Base-by-base conservation (phyloP, 1,140 invertebrate species). In the Pseudomyrmex gracilis region DNA sequence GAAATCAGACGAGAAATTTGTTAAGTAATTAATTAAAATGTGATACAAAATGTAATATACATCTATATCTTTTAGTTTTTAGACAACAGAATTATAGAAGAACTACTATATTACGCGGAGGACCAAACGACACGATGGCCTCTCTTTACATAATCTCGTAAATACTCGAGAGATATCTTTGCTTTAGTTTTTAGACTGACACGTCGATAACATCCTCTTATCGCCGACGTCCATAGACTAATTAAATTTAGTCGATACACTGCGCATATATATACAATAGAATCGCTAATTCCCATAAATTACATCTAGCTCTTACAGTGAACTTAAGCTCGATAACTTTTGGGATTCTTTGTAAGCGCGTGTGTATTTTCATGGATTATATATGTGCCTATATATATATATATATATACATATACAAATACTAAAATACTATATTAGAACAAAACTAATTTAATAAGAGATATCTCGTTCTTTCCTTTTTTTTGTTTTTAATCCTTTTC, bases 1-100 rank as follows among this genome's bases (percentile, higher is more conserved):
- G 34, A 73, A 57, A 73, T 83, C 82, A 63, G 57, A 82, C 22
- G 78, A 83, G 58, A 78, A 73, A 49, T 90, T 83, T 83, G 83
- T 80, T 86, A 53, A 2, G 49, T 20, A 88, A 55, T 85, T 64
- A 85, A 73, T 87, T 90, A 90, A 84, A 85, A 86, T 91, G 87
- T 91, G 89, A 91, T 90, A 87, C 82, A 82, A 73, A 34, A 3
- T 24, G 34, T 34, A 34, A 34, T 34, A 34, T 34, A 34, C 34
- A 34, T 34, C 34, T 34, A 34, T 34, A n/a, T n/a, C n/a, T 5
- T 34, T 34, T 34, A 34, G 34, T 34, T 34, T 34, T 34, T 34
- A 34, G 34, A 34, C 5, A 34, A 34, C 34, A 34, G 34, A 34
- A 34, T 34, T 34, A 34, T 34, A 34, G 34, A 34, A 34, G 34